Base-by-base conservation (phyloP, 2,797 vertebrate species). In the Prionace glauca region DNA sequence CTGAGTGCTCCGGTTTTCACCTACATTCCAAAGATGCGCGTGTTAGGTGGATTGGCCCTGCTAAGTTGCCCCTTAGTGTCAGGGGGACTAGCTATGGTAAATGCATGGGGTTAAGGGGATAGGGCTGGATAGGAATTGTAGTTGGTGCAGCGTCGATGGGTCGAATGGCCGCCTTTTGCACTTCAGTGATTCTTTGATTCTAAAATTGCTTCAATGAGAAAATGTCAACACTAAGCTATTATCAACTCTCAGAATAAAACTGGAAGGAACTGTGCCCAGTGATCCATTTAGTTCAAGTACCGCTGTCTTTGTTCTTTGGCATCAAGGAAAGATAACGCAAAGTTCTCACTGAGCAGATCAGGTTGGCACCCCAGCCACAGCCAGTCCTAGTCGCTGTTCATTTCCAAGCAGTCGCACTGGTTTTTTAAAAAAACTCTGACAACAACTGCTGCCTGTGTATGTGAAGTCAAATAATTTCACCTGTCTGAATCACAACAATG, bases 401-500 rank as follows among this genome's bases (percentile, higher is more conserved):
- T 62, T 92, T 69, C 24, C 62, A 92, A 65, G 90, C n/a, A 10
- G 65, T 69, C 69, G 67, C 9, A 1, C 62, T 41, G n/a, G 12
- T 67, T 5, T 69, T 92, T 3, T 10, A 65, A 65, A 65, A 65
- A 65, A 69, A 41, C 67, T 69, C 90, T 36, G n/a, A 69, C 62
- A 92, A 69, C 90, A 69, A 41, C 4, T 18, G 2, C 62, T 92
- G 90, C 24, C 69, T 92, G 62, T 92, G 90, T 92, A 69, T 2
- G 20, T 67, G 90, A 92, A 24, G 9, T 24, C n/a, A 92, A 69
- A 92, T 67, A 92, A 69, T 41, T 18, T 69, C 90, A 92, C 18
- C 90, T 36, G 62, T 67, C 62, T 69, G 88, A 91, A 91, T 91
- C 88, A 91, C 65, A 91, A 91, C 60, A 91, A 32, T 91, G 60